Evolutionary conservation across 2,888 invertebrate genomes (phyloP).

Genomic region (Abscondita cerata): DNA sequence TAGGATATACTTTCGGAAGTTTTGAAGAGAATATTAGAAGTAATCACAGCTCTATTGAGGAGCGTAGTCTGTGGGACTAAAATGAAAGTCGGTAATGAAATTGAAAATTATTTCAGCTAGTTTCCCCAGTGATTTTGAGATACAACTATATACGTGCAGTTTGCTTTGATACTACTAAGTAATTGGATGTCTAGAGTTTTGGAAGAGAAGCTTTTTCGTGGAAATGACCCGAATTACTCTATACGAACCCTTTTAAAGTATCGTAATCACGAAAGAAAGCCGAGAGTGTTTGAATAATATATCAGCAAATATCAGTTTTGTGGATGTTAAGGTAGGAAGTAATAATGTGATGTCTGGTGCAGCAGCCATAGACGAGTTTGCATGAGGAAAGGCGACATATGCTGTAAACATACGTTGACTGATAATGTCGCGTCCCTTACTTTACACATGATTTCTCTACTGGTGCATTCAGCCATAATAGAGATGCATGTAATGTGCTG

Average conservation of each 20-base stretch:
- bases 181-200: constrained; percentile 39
- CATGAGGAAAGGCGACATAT: constrained; percentile 25
- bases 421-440: constrained; percentile 28
- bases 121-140: constrained; percentile 22
- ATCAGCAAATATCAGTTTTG: constrained; percentile 21
- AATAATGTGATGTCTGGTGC: constrained; percentile 36
- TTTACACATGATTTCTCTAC: constrained; percentile 23
- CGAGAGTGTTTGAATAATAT: constrained; percentile 33
- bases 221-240: constrained; percentile 37
- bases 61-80: constrained; percentile 7
- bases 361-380: constrained; percentile 22
- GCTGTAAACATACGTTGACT: constrained; percentile 25
- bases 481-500: constrained; percentile 31
- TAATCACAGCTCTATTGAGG: constrained; percentile 27
- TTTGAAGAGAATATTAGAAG: constrained; percentile 28
- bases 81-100: constrained; percentile 32
- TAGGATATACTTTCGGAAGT: constrained; percentile 17
- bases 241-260: constrained; percentile 33
- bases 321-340: constrained; percentile 22
- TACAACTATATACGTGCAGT: constrained; percentile 20
- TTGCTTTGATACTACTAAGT: constrained; percentile 32
- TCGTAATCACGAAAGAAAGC: constrained; percentile 32
- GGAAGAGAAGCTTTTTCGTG: constrained; percentile 29
- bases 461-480: constrained; percentile 29
- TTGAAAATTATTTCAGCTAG: constrained; percentile 29